A percentile compares a stretch with the other conserved stretches of the same genome.
Conservation (phyloP, 2,113 vertebrate species). For the Mastomys coucha region DNA sequence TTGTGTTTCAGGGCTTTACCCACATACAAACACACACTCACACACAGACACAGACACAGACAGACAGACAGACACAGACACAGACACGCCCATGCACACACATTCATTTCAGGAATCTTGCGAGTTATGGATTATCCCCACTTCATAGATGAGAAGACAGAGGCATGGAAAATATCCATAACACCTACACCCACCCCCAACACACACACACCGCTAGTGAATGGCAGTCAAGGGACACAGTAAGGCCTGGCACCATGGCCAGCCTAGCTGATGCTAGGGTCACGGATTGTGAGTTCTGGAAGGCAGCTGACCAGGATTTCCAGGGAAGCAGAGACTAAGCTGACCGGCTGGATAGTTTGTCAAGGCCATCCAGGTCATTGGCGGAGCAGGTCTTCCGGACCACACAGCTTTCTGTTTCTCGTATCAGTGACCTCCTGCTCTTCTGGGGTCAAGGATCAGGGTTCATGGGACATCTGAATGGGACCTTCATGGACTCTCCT, state of each 20-base stretch:
- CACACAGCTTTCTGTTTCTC: neutral
- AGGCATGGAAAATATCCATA: neutral
- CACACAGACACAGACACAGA: neutral
- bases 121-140: neutral
- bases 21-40: neutral
- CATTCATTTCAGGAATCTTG: neutral
- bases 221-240: neutral
- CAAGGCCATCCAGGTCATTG: neutral
- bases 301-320: neutral
- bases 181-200: neutral
- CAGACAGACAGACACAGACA: neutral
- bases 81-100: neutral
- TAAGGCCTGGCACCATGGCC: neutral
- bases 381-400: neutral
- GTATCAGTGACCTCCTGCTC: neutral
- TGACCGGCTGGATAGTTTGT: neutral
- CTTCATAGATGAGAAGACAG: neutral
- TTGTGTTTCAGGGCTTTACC: neutral
- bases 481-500: neutral
- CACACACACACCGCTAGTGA: neutral
- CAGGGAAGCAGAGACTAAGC: neutral
- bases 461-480: neutral
- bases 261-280: neutral
- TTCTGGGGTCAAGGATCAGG: neutral
- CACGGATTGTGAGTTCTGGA: neutral